Evolutionary conservation across 1,140 invertebrate genomes (phyloP), one percentile per base, ranked within the genome.

Genomic region (Capitella teleta): DNA sequence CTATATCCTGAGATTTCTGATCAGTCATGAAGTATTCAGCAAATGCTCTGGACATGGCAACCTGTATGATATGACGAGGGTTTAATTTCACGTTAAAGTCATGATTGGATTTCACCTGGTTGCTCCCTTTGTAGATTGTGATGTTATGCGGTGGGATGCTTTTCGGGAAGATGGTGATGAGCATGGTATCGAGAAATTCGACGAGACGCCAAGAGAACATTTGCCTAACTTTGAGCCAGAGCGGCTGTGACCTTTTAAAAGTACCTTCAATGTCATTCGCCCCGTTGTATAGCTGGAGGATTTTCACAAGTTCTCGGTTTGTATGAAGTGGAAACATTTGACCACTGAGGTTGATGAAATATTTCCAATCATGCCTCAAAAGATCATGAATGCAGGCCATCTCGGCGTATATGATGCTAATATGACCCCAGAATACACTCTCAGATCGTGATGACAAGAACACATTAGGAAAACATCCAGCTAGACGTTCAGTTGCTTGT

Each of bases 381-480:
- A 64, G 46, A 16, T 66, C 60, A n/a, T 52, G 19, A 54, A 64
- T 58, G 48, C 63, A 66, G 16, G 53, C 53, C 10, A 66, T 44
- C 36, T 66, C 61, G 0, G 62, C 56, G n/a, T 55, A 37, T 4
- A 66, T 45, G 3, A 58, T 52, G 21, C 49, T 51, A n/a, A 58
- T 50, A 30, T 53, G 42, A 12, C 49, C 59, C 49, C 57, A 66
- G 8, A 47, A 5, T 3, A 66, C 57, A 14, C 48, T 47, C 36
- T 56, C 51, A 1, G 32, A 32, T n/a, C 54, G 54, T 14, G 60
- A 61, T 12, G 59, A 46, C 6, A 68, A 48, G 42, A 67, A 61
- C 14, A 67, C 60, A 52, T 68, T 68, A 3, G 56, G 40, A 28
- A 68, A 64, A 50, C 64, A 67, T 1, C 41, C 16, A 2, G 55